These are phyloP conservation scores for Lateolabrax maculatus DNA, from an alignment of 2,797 vertebrate species.

Conservation along the genomic window DNA sequence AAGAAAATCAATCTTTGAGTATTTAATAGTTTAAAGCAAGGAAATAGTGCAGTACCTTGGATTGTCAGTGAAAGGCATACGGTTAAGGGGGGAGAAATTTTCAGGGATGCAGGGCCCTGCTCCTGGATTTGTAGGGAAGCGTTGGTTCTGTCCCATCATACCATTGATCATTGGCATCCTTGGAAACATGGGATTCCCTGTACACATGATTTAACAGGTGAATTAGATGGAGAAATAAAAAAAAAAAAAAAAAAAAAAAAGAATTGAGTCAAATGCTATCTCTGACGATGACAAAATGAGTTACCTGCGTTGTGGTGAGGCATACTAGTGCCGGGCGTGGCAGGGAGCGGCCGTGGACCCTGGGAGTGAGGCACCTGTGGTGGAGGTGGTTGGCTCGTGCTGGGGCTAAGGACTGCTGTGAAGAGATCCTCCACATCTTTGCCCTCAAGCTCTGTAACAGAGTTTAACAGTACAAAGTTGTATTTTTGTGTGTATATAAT, in stretches of 20 bases:
- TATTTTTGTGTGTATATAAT: not conserved
- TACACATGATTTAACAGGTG: slow-evolving; percentile 16
- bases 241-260: slow-evolving; percentile 5
- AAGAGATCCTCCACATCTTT: slow-evolving; percentile 99
- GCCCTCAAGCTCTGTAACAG: slow-evolving; percentile 93
- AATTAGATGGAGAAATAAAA: not conserved
- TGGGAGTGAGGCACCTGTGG: slow-evolving; percentile 90
- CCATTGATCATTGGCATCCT: slow-evolving; percentile 97
- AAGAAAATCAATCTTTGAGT: not conserved
- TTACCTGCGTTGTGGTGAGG: slow-evolving; percentile 91
- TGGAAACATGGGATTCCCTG: slow-evolving; percentile 92
- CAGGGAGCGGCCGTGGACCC: slow-evolving; percentile 82
- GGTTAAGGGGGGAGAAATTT: slow-evolving; percentile 90
- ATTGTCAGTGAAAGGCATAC: slow-evolving; percentile 90
- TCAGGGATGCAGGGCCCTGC: slow-evolving; percentile 87
- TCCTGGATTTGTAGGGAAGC: slow-evolving; percentile 89
- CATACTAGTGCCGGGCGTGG: slow-evolving; percentile 86
- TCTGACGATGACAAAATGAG: slow-evolving; percentile 4
- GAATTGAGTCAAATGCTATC: not conserved
- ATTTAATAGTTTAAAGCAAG: not conserved
- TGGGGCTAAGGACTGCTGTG: slow-evolving; percentile 97
- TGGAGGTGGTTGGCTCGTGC: slow-evolving; percentile 85
- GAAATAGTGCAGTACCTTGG: slow-evolving; percentile 86
- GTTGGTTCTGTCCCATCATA: slow-evolving; percentile 91
- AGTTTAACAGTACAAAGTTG: slow-evolving; percentile 19